Conservation (phyloP, 2,797 vertebrate genomes). For the Galaxias olidus region DNA sequence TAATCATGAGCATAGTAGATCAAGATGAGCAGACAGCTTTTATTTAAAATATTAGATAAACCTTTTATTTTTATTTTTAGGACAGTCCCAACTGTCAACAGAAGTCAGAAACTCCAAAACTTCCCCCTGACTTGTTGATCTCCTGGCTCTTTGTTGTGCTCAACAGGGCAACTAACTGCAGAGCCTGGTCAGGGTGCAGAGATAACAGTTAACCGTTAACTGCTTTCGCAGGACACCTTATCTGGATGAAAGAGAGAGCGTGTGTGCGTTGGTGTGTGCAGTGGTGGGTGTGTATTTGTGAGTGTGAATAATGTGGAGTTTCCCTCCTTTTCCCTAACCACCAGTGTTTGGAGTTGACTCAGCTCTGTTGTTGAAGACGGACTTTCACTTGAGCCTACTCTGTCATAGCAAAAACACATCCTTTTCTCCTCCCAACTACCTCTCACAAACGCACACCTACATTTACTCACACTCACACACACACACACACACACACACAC, state of each 20-base stretch:
- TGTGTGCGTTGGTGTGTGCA: slow-evolving; percentile 17
- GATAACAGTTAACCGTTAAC: slow-evolving; percentile 57
- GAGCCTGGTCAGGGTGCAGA: slow-evolving; percentile 7
- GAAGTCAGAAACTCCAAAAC: too few species aligned
- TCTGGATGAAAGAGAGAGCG: slow-evolving; percentile 27
- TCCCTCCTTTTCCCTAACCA: slow-evolving; percentile 38
- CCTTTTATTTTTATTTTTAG: too few species aligned
- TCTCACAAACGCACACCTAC: not conserved
- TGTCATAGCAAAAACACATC: too few species aligned
- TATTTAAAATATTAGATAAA: too few species aligned
- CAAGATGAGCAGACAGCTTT: too few species aligned
- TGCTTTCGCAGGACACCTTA: slow-evolving; percentile 36
- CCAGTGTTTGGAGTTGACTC: slow-evolving; percentile 29
- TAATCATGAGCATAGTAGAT: too few species aligned
- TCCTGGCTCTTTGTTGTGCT: slow-evolving; percentile 3
- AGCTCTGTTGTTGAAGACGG: too few species aligned
- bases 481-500: slow-evolving; percentile 6
- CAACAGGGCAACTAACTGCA: not conserved
- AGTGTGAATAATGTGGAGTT: slow-evolving; percentile 30
- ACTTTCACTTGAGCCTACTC: too few species aligned
- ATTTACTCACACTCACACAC: slow-evolving; percentile 12
- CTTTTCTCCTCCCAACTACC: too few species aligned
- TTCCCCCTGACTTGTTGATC: slow-evolving; percentile 1
- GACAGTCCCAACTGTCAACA: too few species aligned
- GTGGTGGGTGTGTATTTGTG: too few species aligned